These are phyloP conservation scores for Rhopalosiphum nymphaeae DNA, from an alignment of 2,888 invertebrate species.

Conservation along the genomic window DNA sequence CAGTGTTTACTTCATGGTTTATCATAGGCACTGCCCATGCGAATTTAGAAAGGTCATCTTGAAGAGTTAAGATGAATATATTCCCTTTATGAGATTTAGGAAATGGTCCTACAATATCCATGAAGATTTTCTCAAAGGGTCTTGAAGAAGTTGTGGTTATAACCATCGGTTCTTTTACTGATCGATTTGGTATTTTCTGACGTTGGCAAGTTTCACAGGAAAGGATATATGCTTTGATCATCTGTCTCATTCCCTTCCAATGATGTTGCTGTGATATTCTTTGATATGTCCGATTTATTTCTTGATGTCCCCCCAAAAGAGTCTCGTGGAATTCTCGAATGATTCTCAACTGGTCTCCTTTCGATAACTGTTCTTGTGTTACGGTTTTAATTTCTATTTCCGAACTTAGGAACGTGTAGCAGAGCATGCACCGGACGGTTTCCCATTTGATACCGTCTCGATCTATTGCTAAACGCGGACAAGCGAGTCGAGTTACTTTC, in stretches of 20 bases:
- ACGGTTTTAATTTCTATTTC: too few species aligned
- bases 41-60: conserved; percentile 22
- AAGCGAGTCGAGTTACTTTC: neutral
- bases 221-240: neutral
- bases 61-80: neutral
- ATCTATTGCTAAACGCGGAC: too few species aligned
- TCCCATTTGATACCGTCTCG: too few species aligned
- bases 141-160: neutral
- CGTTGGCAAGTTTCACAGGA: neutral
- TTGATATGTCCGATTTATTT: neutral
- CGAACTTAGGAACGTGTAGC: too few species aligned
- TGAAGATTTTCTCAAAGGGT: neutral
- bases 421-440: too few species aligned
- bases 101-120: conserved; percentile 8
- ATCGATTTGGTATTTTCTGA: neutral
- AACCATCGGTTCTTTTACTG: neutral
- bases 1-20: too few species aligned
- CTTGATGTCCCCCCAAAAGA: neutral
- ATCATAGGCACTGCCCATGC: neutral
- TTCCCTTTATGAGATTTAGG: neutral
- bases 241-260: conserved; percentile 8
- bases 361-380: too few species aligned
- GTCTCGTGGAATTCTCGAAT: neutral
- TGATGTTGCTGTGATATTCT: neutral
- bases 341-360: too few species aligned